Conservation (phyloP, 2,888 invertebrate species). For the Cantharis rufa region DNA sequence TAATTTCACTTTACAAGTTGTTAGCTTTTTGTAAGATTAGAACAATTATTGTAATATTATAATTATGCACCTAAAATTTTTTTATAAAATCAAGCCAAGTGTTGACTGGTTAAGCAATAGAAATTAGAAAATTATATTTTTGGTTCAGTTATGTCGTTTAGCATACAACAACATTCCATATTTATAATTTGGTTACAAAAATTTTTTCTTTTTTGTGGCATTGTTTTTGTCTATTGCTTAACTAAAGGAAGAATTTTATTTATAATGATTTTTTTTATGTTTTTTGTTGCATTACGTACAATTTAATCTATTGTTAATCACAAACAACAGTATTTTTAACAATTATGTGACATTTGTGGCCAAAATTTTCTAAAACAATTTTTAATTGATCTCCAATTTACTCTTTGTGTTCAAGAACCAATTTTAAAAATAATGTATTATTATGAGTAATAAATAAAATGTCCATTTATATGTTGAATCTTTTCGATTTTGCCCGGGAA, state of each 20-base stretch:
- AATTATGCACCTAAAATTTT: background rate
- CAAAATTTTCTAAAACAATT: slow-evolving; percentile 17
- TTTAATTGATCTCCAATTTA: slow-evolving; percentile 23
- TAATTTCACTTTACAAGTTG: slow-evolving; percentile 1
- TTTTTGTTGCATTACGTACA: slow-evolving; percentile 2
- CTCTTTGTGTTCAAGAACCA: slow-evolving; percentile 28
- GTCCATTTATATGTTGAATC: background rate
- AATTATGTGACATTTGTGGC: slow-evolving; percentile 14
- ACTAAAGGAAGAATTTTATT: background rate
- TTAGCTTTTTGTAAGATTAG: background rate
- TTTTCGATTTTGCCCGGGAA: background rate
- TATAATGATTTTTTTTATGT: background rate
- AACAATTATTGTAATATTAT: background rate
- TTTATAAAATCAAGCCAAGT: background rate
- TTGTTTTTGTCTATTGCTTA: background rate
- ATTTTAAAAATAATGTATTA: slow-evolving; percentile 13
- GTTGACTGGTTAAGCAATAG: background rate
- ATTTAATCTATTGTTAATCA: background rate
- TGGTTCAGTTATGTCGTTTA: background rate
- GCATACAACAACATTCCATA: background rate
- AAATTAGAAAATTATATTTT: background rate
- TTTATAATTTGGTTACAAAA: background rate
- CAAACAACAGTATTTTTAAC: slow-evolving; percentile 19
- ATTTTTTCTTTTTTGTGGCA: background rate
- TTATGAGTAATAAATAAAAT: background rate